A percentile compares a stretch with the other conserved stretches of the same genome.
phyloP scores from a whole-genome alignment of 1,140 invertebrate species.

The Nilaparvata lugens region DNA sequence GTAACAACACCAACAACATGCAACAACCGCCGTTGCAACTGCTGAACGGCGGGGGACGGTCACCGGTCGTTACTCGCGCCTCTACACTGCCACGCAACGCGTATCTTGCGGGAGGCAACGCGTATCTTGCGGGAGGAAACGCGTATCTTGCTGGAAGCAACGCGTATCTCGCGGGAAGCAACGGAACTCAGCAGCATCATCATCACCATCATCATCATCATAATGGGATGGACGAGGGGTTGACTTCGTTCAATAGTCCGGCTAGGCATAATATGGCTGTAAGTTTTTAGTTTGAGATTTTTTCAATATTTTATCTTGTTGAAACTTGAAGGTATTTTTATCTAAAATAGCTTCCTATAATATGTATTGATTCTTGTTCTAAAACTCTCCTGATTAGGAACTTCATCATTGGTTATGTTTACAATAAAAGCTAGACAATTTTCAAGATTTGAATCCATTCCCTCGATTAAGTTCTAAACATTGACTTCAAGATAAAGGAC shows the following conservation, averaged over 20 bases:
- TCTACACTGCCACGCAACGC: constrained; percentile 61
- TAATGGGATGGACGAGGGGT: constrained; percentile 31
- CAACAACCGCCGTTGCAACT: constrained; percentile 2
- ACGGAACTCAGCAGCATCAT: constrained; percentile 38
- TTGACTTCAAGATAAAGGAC: no score
- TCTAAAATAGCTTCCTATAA: no score
- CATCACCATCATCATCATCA: constrained; percentile 36
- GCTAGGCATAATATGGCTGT: constrained; percentile 30
- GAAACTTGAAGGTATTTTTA: no score
- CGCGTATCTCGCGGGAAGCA: constrained; percentile 10
- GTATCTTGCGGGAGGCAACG: constrained; percentile 37
- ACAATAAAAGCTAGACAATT: no score
- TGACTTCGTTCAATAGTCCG: constrained; percentile 39
- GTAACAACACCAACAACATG: constrained; percentile 7
- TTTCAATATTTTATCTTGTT: no score
- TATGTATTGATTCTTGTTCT: no score
- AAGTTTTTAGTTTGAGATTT: neutral
- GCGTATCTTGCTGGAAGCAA: no score
- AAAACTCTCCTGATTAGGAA: no score
- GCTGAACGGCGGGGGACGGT: constrained; percentile 23
- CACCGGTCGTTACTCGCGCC: constrained; percentile 47
- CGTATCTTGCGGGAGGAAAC: constrained; percentile 27
- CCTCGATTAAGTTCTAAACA: no score
- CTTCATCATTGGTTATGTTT: no score
- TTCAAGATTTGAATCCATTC: no score